These are phyloP conservation scores for Physocephala rufipes DNA, from an alignment of 2,888 invertebrate genomes.

Conservation along the genomic window DNA sequence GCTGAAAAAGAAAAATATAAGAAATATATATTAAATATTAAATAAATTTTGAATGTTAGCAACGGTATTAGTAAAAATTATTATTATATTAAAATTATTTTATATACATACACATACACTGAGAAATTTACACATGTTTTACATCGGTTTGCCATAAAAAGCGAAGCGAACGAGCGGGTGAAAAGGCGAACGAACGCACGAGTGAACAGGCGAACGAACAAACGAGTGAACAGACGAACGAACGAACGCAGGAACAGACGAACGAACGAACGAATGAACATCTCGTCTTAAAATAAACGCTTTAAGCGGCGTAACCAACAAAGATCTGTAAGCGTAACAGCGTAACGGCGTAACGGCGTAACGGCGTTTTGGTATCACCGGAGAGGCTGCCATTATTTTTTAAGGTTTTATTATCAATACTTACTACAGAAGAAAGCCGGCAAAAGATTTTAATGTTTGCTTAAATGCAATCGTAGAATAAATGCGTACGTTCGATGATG, in stretches of 20 bases:
- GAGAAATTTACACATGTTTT: neutral
- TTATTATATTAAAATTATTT: neutral
- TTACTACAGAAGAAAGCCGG: constrained; percentile 64
- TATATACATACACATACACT: constrained; percentile 6
- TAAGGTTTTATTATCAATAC: constrained; percentile 47
- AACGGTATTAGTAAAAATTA: neutral
- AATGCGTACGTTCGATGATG: too few species aligned
- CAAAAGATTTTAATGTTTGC: constrained; percentile 43
- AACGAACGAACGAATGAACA: too few species aligned
- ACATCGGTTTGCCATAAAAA: constrained; percentile 4
- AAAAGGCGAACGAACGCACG: neutral
- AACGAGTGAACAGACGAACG: too few species aligned
- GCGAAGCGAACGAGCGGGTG: neutral
- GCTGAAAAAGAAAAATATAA: constrained; percentile 39
- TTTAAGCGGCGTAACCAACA: neutral
- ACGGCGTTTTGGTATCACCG: constrained; percentile 19
- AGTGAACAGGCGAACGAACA: too few species aligned
- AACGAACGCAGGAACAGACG: too few species aligned
- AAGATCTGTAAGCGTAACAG: neutral
- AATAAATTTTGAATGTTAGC: constrained; percentile 15
- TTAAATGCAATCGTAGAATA: neutral
- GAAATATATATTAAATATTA: constrained; percentile 38
- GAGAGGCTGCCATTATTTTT: too few species aligned
- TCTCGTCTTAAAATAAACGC: too few species aligned
- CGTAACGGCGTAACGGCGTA: neutral